These are phyloP conservation scores for Stichodactyla mertensii DNA, from an alignment of 64 coral and sea anemone genomes.

Conservation along the genomic window DNA sequence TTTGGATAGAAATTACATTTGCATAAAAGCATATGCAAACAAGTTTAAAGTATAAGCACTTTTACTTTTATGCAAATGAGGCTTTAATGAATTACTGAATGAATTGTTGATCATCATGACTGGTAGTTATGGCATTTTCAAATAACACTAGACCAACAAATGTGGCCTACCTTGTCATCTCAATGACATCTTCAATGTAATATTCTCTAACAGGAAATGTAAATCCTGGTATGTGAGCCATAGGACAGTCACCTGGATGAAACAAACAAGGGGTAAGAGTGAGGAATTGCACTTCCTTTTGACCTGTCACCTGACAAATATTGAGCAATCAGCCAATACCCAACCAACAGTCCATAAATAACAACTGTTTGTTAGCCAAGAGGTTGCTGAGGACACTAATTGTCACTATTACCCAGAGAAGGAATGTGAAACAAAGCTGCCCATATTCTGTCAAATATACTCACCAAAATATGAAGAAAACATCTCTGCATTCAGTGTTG, in stretches of 20 bases:
- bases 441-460: neutral
- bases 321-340: too few relatives aligned
- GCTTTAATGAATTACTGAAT: too few relatives aligned
- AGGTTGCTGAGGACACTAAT: neutral
- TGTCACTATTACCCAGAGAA: neutral
- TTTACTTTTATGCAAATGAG: too few relatives aligned
- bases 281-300: too few relatives aligned
- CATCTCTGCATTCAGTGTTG: conserved; percentile 95
- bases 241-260: conserved; percentile 68
- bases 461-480: conserved; percentile 94
- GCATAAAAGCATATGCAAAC: too few relatives aligned
- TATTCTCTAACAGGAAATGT: conserved; percentile 75
- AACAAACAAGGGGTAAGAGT: neutral
- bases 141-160: too few relatives aligned
- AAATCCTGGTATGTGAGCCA: conserved; percentile 87
- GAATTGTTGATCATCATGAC: too few relatives aligned
- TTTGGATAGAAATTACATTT: too few relatives aligned
- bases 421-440: neutral
- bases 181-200: conserved; percentile 81
- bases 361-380: neutral
- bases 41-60: too few relatives aligned
- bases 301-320: too few relatives aligned
- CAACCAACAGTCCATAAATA: neutral
- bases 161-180: conserved; percentile 54
- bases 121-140: too few relatives aligned